These are phyloP conservation scores for Musca domestica DNA, from an alignment of 1,140 invertebrate species.

Conservation along the genomic window DNA sequence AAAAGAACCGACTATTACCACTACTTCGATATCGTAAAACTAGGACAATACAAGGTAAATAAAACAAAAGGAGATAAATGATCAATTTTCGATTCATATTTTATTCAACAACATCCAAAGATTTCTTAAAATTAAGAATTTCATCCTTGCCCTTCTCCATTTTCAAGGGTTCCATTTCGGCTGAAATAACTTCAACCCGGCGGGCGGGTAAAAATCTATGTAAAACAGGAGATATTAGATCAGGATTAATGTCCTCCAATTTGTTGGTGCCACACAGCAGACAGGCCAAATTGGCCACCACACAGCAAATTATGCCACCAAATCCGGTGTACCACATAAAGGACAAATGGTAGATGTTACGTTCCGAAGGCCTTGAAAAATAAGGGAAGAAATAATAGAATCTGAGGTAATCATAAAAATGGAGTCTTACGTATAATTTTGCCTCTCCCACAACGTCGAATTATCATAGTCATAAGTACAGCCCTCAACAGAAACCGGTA, in stretches of 20 bases:
- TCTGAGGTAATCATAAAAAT: slow-evolving; percentile 9
- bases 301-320: slow-evolving; percentile 34
- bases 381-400: not conserved
- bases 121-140: not conserved
- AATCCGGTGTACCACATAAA: slow-evolving; percentile 44
- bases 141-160: not conserved
- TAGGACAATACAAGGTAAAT: no score
- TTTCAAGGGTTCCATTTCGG: slow-evolving; percentile 11
- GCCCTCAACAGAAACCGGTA: slow-evolving; percentile 63
- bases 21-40: no score
- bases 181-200: not conserved
- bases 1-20: no score
- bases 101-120: slow-evolving; percentile 8
- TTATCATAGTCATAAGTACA: slow-evolving; percentile 57
- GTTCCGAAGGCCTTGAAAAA: slow-evolving; percentile 36
- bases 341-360: slow-evolving; percentile 43
- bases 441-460: slow-evolving; percentile 39
- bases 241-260: slow-evolving; percentile 38
- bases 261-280: slow-evolving; percentile 38
- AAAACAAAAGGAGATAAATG: no score
- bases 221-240: slow-evolving; percentile 41
- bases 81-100: not conserved
- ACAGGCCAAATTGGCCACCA: slow-evolving; percentile 30
- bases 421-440: slow-evolving; percentile 38
- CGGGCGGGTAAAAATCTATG: slow-evolving; percentile 35